Evolutionary conservation across 2,888 invertebrate genomes (phyloP), one percentile per base, ranked within the genome.

Genomic region (Macrosiphum euphorbiae): DNA sequence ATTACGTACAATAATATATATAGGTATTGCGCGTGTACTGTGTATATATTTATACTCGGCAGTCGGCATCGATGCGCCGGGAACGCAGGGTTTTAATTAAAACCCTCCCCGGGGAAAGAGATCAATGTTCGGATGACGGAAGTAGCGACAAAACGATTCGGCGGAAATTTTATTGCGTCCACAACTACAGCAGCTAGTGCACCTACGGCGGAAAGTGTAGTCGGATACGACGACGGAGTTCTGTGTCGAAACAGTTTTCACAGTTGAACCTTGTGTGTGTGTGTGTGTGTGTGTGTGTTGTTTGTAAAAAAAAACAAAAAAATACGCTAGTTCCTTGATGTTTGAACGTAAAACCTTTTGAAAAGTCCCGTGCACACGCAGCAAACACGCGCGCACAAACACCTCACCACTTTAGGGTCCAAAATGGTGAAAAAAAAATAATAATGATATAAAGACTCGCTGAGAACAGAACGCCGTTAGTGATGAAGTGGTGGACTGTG

Each of bases 21-120:
- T n/a, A n/a, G n/a, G n/a, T n/a, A 47, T 47, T 47, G 47, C 52
- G 52, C 20, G 52, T 67, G 67, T 5, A 16, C 16, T 3, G 24
- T 20, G 28, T 28, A 61, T 58, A n/a, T 61, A 61, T 67, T 67
- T 67, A 67, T 16, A 67, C 8, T 67, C n/a, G 11, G 13, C 1
- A n/a, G n/a, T 13, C n/a, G 44, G 4, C 1, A 47, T 47, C 7
- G 85, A 47, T n/a, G 47, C 86, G 20, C 26, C 4, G 52, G 41
- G 78, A 90, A 50, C 35, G 35, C 24, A 50, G 35, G 4, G 55
- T 58, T 91, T 91, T 91, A 91, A 91, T 91, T 91, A 91, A 91
- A 91, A 91, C 85, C 5, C 55, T 85, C 41, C n/a, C 44, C 55
- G 16, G 84, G 90, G 28, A 26, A 90, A 52, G 50, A 78, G 7